Evolutionary conservation across 2,888 invertebrate species (phyloP), one percentile per base, ranked within the genome.

Genomic region (Brachylomia viminalis): DNA sequence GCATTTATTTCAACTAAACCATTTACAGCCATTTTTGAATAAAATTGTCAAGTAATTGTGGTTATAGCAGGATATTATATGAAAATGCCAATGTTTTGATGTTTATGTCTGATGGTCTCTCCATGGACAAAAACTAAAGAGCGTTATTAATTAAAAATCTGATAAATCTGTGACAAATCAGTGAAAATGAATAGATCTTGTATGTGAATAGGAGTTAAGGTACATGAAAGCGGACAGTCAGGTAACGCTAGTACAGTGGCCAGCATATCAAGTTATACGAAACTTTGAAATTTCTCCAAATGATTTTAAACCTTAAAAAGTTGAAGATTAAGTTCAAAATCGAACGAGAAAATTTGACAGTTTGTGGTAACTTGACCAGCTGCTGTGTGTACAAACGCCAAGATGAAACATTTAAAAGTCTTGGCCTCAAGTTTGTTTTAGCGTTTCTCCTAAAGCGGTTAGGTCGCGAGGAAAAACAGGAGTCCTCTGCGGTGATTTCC

Each of bases 41-140:
- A n/a, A n/a, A n/a, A n/a, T 47, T 2, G 47, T 47, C 17, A 47
- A 47, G 17, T 47, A n/a, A 38, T 20, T 38, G 23, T 30, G 33
- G 33, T 30, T 45, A 30, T 2, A 58, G 8, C 23, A 15, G 42
- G n/a, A 23, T 62, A 58, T 65, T 66, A 64, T 66, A 64, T 23
- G 23, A n/a, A 56, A 33, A 56, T 72, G 30, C 13, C 72, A 68
- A 68, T 68, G 7, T 56, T 69, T 69, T 15, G 72, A 20, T 58
- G 3, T 45, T 72, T 33, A n/a, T 42, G 38, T 27, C 71, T 49
- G 38, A 70, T 65, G 38, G 27, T 42, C 6, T 45, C 2, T 47
- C 4, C 17, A 52, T 45, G 3, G 68, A 8, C 4, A 65, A 65
- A 30, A 27, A 38, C 1, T 15, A 23, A 67, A n/a, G 30, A 42